Evolutionary conservation across 2,113 vertebrate genomes (phyloP).

Genomic region (Mesoclemmys tuberculata): DNA sequence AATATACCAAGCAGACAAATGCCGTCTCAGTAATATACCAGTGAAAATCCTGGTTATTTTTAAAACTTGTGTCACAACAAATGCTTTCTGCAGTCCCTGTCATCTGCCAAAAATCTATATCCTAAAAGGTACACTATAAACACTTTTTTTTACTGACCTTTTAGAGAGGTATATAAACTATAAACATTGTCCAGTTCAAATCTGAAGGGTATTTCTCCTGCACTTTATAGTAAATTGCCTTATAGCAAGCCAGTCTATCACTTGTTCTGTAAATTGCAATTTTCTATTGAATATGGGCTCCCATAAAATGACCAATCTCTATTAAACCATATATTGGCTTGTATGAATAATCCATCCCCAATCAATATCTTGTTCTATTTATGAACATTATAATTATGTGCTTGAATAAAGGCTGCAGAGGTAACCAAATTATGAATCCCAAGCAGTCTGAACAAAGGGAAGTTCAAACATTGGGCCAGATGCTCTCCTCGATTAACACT

Average conservation of each 20-base stretch:
- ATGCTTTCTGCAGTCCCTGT: not conserved
- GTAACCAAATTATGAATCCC: not conserved
- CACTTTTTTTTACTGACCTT: not conserved
- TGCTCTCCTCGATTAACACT: not conserved
- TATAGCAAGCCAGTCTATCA: not conserved
- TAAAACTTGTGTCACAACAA: not conserved
- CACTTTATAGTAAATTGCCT: accelerated
- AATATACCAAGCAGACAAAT: conserved; percentile 56
- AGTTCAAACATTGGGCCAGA: not conserved
- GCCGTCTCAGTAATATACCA: not conserved
- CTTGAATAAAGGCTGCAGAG: not conserved
- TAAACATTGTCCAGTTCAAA: not conserved
- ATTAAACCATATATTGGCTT: not conserved
- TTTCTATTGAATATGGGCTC: not conserved
- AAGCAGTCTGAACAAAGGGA: not conserved
- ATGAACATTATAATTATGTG: not conserved
- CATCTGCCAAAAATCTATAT: not conserved
- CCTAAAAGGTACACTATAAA: not conserved
- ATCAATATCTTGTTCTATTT: not conserved
- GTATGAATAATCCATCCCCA: not conserved
- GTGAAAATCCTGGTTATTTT: not conserved
- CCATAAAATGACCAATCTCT: not conserved
- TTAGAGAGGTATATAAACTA: not conserved
- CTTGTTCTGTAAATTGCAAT: not conserved
- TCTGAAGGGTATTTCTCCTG: not conserved